Conservation (phyloP, 2,113 vertebrate genomes). For the Miniopterus natalensis region DNA sequence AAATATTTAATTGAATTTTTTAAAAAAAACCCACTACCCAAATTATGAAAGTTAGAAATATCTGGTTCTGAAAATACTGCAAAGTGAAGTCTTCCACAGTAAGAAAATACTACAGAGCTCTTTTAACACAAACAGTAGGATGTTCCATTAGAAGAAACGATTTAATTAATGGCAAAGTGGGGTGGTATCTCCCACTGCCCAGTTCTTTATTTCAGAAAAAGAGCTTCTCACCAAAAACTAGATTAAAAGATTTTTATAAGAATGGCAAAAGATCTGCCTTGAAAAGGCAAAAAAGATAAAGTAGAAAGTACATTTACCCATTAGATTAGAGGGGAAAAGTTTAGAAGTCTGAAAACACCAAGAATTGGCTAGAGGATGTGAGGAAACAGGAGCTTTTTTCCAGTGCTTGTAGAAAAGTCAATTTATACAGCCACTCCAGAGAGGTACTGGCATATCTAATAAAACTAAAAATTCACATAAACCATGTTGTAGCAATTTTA, state of each 20-base stretch:
- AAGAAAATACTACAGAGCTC: background rate
- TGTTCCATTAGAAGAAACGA: slow-evolving; percentile 12
- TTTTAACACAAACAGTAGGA: background rate
- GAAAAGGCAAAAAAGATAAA: background rate
- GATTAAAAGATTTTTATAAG: background rate
- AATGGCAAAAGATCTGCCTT: background rate
- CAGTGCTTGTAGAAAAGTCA: background rate
- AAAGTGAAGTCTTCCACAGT: slow-evolving; percentile 27
- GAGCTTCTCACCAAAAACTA: background rate
- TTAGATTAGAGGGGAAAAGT: background rate
- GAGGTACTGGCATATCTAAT: background rate
- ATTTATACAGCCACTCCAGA: background rate
- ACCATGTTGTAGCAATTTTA: background rate
- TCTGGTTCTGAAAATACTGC: slow-evolving; percentile 5
- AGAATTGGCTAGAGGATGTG: background rate
- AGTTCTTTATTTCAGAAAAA: slow-evolving; percentile 48
- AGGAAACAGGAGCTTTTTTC: background rate
- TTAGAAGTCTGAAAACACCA: background rate
- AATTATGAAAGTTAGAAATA: slow-evolving; percentile 17
- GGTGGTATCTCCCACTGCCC: background rate
- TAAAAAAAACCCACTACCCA: background rate
- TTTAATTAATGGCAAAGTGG: background rate
- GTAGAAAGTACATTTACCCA: background rate
- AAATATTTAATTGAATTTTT: background rate
- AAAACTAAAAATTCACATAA: background rate